Base-by-base conservation (phyloP, 2,113 vertebrate genomes). In the Poecile atricapillus region DNA sequence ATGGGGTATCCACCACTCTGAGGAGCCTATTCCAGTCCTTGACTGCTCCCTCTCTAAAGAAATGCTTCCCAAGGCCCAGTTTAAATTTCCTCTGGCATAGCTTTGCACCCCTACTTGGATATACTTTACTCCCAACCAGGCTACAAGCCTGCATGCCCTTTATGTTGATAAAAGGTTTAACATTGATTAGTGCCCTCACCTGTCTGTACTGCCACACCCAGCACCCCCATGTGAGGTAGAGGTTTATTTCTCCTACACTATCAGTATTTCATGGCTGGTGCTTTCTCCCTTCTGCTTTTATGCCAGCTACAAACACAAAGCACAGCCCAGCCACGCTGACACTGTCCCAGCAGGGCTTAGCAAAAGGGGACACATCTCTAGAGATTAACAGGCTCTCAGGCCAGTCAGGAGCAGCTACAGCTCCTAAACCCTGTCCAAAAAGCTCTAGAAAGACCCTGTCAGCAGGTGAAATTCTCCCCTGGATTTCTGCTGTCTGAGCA, bases 41-140 rank as follows among this genome's bases (percentile, higher is more conserved):
- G 15, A 28, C 41, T 28, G 7, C 12, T 9, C 23, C 46, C 41
- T 49, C 6, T 13, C 3, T 41, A 56, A 50, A 71, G 18, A 62
- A 73, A 56, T 18, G 2, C 11, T 56, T 35, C 22, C 60, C 24
- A 9, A 22, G 1, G 3, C 4, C 13, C 24, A 17, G 12, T 27
- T 14, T 25, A 28, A 52, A 28, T 5, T 35, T 53, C 6, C 25
- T 11, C 14, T 22, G 6, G 22, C 56, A 21, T 10, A 74, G 30
- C 22, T 37, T 20, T 52, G 19, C 62, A 17, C 21, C 22, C 24
- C 31, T 14, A 53, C n/a, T 62, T 74, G 13, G 11, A 43, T 0
- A 0, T 1, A 0, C 7, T 39, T 24, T 33, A 3, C 9, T 15
- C 18, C 6, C 6, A 18, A 0, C 13, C 11, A 59, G 9, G 19